Evolutionary conservation across 2,888 invertebrate genomes (phyloP).

Genomic region (Lissocephala sabroskyi): DNA sequence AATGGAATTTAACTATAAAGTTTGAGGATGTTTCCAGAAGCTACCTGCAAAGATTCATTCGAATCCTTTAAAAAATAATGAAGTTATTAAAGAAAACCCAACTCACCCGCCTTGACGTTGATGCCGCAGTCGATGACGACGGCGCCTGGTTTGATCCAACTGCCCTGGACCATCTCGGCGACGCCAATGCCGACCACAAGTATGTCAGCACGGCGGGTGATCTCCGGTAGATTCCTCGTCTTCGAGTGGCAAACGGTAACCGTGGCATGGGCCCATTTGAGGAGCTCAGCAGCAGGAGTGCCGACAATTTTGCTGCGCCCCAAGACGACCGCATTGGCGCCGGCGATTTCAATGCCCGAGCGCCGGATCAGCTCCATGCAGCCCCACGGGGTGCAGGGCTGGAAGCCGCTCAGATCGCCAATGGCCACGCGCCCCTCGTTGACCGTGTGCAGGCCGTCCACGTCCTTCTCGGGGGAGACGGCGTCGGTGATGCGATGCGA

Average conservation of each 20-base stretch:
- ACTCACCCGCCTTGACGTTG: constrained; percentile 86
- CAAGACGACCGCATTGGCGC: constrained; percentile 91
- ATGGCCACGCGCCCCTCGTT: constrained; percentile 95
- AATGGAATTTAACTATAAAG: no score
- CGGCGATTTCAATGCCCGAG: constrained; percentile 83
- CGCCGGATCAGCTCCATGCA: constrained; percentile 86
- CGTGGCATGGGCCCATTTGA: constrained; percentile 97
- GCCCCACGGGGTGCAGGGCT: constrained; percentile 98
- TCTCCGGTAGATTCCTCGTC: constrained; percentile 85
- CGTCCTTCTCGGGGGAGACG: constrained; percentile 92
- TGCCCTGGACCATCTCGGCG: constrained; percentile 90
- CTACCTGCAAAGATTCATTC: no score
- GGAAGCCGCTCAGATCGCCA: constrained; percentile 90
- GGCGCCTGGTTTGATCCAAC: constrained; percentile 98
- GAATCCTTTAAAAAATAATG: no score
- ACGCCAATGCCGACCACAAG: constrained; percentile 96
- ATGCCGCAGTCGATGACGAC: constrained; percentile 99
- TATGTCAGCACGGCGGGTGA: constrained; percentile 91
- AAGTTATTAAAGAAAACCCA: no score
- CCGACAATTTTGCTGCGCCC: constrained; percentile 99
- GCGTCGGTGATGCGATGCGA: constrained; percentile 89
- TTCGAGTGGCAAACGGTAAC: constrained; percentile 98
- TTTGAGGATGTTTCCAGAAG: no score
- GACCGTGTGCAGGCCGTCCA: constrained; percentile 93
- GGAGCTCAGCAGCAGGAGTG: constrained; percentile 92